Base-by-base conservation (phyloP, 2,797 vertebrate species). In the Sandelia bainsii region DNA sequence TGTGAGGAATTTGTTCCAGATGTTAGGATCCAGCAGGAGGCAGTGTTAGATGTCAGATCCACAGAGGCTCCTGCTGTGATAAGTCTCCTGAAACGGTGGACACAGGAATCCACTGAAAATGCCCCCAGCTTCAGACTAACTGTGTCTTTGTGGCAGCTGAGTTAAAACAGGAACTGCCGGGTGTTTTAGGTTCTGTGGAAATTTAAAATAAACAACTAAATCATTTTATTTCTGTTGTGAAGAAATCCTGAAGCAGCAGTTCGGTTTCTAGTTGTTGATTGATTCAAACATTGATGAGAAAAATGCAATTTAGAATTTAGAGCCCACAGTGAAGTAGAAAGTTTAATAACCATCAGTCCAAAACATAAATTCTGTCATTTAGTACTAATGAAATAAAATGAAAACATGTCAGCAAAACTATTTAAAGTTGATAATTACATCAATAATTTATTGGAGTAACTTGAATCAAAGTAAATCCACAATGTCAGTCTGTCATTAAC, bases 11-110 rank as follows among this genome's bases (percentile, higher is more conserved):
- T 22, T 40, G 40, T 49, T 85, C 6, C 70, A 8, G 27, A 4
- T 1, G 0, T 3, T 29, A 60, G 44, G 19, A n/a, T 1, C 87
- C 91, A 84, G 50, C 17, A 88, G 89, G 81, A 10, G 85, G 85
- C 75, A 0, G 54, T 46, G 69, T 72, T 32, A 22, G 2, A 45
- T 9, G 0, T 32, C 32, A 23, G 68, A 77, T 53, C 14, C 32
- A 50, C 49, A 10, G 2, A 52, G 3, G 6, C 42, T 69, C 46
- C 39, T 44, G 8, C 46, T 45, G 62, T 39, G 27, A 16, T 32
- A 6, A 53, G 54, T 13, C 13, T 61, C 23, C 4, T 17, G 6
- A 8, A n/a, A 1, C 11, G 27, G 12, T n/a, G 23, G 25, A 50
- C 63, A 17, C n/a, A 16, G 1, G 10, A 37, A 17, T 29, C 29